These are phyloP conservation scores for Falco concolor DNA, from an alignment of 2,797 vertebrate genomes.

Conservation along the genomic window DNA sequence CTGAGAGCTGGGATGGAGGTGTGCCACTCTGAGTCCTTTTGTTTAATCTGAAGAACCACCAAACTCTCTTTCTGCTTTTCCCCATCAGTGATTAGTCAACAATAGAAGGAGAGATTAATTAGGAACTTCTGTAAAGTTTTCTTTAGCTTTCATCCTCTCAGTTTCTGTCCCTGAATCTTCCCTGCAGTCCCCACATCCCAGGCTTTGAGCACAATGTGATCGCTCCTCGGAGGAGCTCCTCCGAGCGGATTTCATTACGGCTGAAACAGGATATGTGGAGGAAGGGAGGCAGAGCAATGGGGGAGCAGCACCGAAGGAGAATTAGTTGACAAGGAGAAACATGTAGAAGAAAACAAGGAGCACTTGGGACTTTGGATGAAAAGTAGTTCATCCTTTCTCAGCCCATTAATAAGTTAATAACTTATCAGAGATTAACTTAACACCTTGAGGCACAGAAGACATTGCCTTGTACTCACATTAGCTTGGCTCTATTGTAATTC, in stretches of 20 bases:
- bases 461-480: conserved; percentile 71
- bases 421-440: conserved; percentile 75
- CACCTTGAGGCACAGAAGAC: conserved; percentile 73
- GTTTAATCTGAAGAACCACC: not conserved
- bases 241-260: not conserved
- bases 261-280: not conserved
- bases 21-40: not conserved
- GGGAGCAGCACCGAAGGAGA: not conserved
- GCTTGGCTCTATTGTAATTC: conserved; percentile 72
- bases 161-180: not conserved
- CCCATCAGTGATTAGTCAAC: not conserved
- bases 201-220: not conserved
- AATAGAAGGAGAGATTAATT: not conserved
- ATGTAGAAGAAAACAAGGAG: conserved; percentile 46
- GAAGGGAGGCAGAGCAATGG: not conserved
- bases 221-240: not conserved
- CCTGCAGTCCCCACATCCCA: not conserved
- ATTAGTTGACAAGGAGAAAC: conserved; percentile 55
- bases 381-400: conserved; percentile 70
- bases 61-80: not conserved
- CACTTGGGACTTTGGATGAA: conserved; percentile 59
- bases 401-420: conserved; percentile 77
- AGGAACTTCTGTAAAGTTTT: not conserved
- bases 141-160: not conserved
- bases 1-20: not conserved